Evolutionary conservation across 2,888 invertebrate species (phyloP).

Genomic region (Chymomyza caudatula): DNA sequence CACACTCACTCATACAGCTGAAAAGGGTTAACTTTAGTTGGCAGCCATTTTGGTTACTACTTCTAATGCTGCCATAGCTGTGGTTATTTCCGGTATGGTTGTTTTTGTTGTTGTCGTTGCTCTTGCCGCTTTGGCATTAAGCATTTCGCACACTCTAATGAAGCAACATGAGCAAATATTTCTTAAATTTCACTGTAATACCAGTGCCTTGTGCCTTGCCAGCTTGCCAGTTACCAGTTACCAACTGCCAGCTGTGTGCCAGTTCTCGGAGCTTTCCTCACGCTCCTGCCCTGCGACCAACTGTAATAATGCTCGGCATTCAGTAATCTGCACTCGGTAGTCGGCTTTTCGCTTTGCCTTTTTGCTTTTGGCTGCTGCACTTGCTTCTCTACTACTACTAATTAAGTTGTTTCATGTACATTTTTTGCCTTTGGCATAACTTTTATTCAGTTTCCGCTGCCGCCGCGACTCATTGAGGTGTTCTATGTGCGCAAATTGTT

Average conservation of each 20-base stretch:
- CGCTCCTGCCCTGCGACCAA: slow-evolving; percentile 20
- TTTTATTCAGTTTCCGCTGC: slow-evolving; percentile 48
- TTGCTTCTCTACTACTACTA: slow-evolving; percentile 54
- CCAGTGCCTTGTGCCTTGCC: slow-evolving; percentile 2
- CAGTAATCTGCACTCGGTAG: slow-evolving; percentile 43
- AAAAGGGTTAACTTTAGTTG: slow-evolving; percentile 8
- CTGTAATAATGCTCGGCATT: not conserved
- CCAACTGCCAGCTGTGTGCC: slow-evolving; percentile 3
- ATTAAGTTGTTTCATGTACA: slow-evolving; percentile 70
- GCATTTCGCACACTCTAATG: slow-evolving; percentile 59
- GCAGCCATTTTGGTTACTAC: not conserved
- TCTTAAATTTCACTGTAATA: slow-evolving; percentile 45
- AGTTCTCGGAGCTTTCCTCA: slow-evolving; percentile 26
- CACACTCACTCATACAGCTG: slow-evolving; percentile 3
- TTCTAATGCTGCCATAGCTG: too few species aligned
- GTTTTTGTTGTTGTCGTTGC: slow-evolving; percentile 25
- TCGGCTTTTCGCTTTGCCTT: slow-evolving; percentile 41
- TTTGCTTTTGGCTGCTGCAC: slow-evolving; percentile 25
- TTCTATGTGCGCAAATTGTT: slow-evolving; percentile 50
- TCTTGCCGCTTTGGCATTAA: slow-evolving; percentile 45
- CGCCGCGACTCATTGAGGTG: slow-evolving; percentile 53
- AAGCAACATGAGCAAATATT: slow-evolving; percentile 67
- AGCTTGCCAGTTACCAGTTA: not conserved
- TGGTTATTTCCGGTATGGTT: too few species aligned
- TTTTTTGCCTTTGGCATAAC: slow-evolving; percentile 63